phyloP scores from a whole-genome alignment of 1,140 invertebrate genomes.

The Limonius californicus region DNA sequence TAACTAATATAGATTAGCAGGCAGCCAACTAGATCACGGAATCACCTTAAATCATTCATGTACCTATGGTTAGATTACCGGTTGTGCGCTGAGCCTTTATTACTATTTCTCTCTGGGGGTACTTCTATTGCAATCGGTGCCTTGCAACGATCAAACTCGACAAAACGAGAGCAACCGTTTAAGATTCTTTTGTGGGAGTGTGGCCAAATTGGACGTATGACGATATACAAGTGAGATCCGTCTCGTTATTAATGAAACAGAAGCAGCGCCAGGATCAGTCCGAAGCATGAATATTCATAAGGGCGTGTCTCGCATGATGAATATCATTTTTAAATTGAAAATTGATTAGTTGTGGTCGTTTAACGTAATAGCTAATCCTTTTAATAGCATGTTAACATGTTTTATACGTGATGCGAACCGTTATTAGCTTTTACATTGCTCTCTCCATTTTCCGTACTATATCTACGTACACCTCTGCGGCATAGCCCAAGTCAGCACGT shows the following conservation, averaged over 20 bases:
- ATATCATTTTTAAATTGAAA: neutral
- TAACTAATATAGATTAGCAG: neutral
- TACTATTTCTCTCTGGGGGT: neutral
- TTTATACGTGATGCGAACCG: neutral
- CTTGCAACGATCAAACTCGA: neutral
- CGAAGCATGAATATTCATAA: neutral
- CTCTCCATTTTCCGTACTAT: too few species aligned
- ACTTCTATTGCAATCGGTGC: neutral
- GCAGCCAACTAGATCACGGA: slow-evolving; percentile 1
- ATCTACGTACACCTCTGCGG: too few species aligned
- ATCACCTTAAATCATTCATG: slow-evolving; percentile 1
- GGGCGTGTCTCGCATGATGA: neutral
- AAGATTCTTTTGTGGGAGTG: neutral
- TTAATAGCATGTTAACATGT: neutral
- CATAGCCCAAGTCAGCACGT: too few species aligned
- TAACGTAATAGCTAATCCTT: neutral
- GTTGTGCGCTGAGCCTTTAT: neutral
- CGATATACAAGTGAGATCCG: neutral
- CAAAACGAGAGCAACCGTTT: neutral
- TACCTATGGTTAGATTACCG: neutral
- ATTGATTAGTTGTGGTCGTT: neutral
- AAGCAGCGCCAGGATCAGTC: neutral
- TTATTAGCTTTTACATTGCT: neutral
- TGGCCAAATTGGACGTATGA: too few species aligned
- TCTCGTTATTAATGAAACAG: neutral